Conservation (phyloP, 2,888 invertebrate genomes). For the Habrosyne pyritoides region DNA sequence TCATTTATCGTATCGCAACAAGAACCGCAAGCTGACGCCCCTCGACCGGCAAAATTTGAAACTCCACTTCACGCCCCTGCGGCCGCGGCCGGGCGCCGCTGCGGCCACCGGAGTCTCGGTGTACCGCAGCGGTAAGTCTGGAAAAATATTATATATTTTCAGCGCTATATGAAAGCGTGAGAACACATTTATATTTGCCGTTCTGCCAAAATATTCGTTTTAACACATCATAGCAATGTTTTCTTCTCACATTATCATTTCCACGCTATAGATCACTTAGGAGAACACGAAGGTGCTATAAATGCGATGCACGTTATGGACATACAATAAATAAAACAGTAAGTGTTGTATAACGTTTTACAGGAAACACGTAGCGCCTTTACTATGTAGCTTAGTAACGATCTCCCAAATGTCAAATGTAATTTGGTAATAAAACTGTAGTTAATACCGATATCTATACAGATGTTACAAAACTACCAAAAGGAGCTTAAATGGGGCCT, state of each 20-base stretch:
- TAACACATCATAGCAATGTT: neutral
- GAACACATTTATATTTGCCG: neutral
- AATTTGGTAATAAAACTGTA: neutral
- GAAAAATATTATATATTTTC: neutral
- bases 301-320: slow-evolving; percentile 6
- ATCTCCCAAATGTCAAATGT: neutral
- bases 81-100: slow-evolving; percentile 4
- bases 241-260: slow-evolving; percentile 4
- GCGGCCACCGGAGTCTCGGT: slow-evolving; percentile 15
- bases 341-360: neutral
- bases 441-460: no score
- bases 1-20: slow-evolving; percentile 10
- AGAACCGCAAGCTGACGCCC: slow-evolving; percentile 33
- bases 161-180: neutral
- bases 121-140: slow-evolving; percentile 7
- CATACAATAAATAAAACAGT: neutral
- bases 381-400: neutral
- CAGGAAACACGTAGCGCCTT: neutral
- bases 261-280: slow-evolving; percentile 4
- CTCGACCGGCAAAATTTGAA: slow-evolving; percentile 32
- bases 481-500: no score
- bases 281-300: slow-evolving; percentile 4
- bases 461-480: no score
- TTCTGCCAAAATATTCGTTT: neutral
- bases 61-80: slow-evolving; percentile 19